phyloP scores from a whole-genome alignment of 2,888 invertebrate species.

The Caenorhabditis sinica region DNA sequence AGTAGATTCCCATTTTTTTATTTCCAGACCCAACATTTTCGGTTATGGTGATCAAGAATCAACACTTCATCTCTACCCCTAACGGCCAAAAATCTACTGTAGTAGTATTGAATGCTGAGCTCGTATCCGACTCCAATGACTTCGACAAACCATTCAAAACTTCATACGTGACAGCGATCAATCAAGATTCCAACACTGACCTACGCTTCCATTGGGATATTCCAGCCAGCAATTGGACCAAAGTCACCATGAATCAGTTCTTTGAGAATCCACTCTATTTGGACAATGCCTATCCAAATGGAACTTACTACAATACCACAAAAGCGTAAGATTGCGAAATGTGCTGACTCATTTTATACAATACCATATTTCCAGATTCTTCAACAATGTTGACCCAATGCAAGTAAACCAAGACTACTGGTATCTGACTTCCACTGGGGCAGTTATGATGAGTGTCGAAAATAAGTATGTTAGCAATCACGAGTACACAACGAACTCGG shows the following conservation, averaged over 20 bases:
- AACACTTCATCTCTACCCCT: neutral
- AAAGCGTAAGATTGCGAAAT: neutral
- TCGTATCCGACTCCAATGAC: neutral
- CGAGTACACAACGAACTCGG: slow-evolving; percentile 6
- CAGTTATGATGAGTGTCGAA: slow-evolving; percentile 1
- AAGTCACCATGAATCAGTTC: slow-evolving; percentile 3
- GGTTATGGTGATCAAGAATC: neutral
- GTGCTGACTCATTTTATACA: neutral
- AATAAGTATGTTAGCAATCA: slow-evolving; percentile 4
- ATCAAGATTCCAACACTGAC: neutral
- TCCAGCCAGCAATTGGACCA: slow-evolving; percentile 2
- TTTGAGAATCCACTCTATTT: slow-evolving; percentile 10
- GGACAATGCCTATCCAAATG: neutral
- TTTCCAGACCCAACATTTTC: slow-evolving; percentile 13
- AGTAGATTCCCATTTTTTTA: too few species aligned
- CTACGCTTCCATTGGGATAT: slow-evolving; percentile 9
- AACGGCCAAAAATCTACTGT: neutral
- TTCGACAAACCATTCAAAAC: slow-evolving; percentile 3
- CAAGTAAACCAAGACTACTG: slow-evolving; percentile 4
- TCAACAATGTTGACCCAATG: slow-evolving; percentile 13
- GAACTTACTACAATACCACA: neutral
- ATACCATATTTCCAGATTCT: neutral
- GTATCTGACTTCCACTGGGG: neutral
- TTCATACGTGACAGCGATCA: neutral
- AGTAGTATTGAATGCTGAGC: neutral